Percentiles rank a stretch among this genome's conserved stretches.
These are phyloP conservation scores for Ectropis grisescens DNA, from an alignment of 1,140 invertebrate genomes.

Conservation along the genomic window DNA sequence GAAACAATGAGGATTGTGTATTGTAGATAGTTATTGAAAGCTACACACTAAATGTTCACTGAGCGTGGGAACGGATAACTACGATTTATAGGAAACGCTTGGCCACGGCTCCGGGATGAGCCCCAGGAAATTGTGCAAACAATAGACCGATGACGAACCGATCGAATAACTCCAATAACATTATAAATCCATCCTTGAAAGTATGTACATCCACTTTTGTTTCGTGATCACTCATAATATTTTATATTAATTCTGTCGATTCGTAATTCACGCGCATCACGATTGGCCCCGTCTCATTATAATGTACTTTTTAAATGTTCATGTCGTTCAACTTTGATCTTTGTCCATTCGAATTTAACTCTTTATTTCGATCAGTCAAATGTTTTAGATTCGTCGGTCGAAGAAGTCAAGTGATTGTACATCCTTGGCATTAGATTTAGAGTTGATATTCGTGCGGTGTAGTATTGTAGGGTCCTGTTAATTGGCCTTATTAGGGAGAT, in stretches of 20 bases:
- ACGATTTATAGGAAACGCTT: slow-evolving; percentile 29
- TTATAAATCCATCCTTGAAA: too few relatives aligned
- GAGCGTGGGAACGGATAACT: slow-evolving; percentile 47
- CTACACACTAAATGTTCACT: slow-evolving; percentile 41
- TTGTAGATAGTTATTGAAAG: slow-evolving; percentile 43
- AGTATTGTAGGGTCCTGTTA: slow-evolving; percentile 52
- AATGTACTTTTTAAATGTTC: slow-evolving; percentile 32
- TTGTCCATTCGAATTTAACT: slow-evolving; percentile 43
- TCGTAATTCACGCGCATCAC: slow-evolving; percentile 39
- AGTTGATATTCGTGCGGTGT: slow-evolving; percentile 30
- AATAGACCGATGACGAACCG: slow-evolving; percentile 16
- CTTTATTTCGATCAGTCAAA: slow-evolving; percentile 47
- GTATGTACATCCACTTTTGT: too few relatives aligned
- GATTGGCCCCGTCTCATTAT: slow-evolving; percentile 29
- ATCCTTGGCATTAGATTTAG: slow-evolving; percentile 16
- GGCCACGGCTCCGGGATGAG: slow-evolving; percentile 19
- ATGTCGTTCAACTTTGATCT: slow-evolving; percentile 65
- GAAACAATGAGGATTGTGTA: slow-evolving; percentile 62
- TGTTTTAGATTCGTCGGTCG: slow-evolving; percentile 10
- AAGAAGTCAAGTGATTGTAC: too few relatives aligned
- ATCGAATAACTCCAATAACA: slow-evolving; percentile 5
- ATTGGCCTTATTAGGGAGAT: slow-evolving; percentile 67
- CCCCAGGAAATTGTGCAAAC: slow-evolving; percentile 21
- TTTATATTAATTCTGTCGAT: slow-evolving; percentile 28
- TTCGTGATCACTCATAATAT: too few relatives aligned